These are phyloP conservation scores for Scelioninae gen. 1 DNA, from an alignment of 2,888 invertebrate species.

Conservation along the genomic window DNA sequence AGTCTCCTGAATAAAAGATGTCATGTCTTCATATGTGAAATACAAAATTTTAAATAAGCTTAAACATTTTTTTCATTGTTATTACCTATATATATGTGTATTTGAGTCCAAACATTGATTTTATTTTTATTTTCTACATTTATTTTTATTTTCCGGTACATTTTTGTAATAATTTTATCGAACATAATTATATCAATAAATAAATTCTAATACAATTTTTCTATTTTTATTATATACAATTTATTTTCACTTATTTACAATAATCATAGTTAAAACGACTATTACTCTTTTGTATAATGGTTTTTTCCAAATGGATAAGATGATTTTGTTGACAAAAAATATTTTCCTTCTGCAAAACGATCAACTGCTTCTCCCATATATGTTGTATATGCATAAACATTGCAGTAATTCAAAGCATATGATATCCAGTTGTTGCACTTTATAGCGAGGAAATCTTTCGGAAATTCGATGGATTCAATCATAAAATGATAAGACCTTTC, in stretches of 20 bases:
- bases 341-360: conserved; percentile 85
- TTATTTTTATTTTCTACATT: too few relatives aligned
- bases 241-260: too few relatives aligned
- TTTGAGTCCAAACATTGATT: too few relatives aligned
- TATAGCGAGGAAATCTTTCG: conserved; percentile 85
- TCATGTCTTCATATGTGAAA: conserved; percentile 60
- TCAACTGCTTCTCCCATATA: conserved; percentile 86
- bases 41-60: conserved; percentile 57
- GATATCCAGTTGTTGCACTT: conserved; percentile 86
- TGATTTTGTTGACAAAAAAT: conserved; percentile 87
- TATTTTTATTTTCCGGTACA: too few relatives aligned
- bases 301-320: conserved; percentile 86
- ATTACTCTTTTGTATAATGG: not conserved
- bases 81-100: too few relatives aligned
- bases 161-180: too few relatives aligned
- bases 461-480: conserved; percentile 87
- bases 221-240: too few relatives aligned
- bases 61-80: not conserved
- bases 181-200: too few relatives aligned
- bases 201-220: too few relatives aligned
- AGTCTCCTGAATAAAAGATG: conserved; percentile 1
- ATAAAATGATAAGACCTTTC: conserved; percentile 87
- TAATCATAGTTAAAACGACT: too few relatives aligned
- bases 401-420: conserved; percentile 84
- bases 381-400: conserved; percentile 72